phyloP scores from a whole-genome alignment of 2,113 vertebrate genomes.

The Eudorcas thomsonii region DNA sequence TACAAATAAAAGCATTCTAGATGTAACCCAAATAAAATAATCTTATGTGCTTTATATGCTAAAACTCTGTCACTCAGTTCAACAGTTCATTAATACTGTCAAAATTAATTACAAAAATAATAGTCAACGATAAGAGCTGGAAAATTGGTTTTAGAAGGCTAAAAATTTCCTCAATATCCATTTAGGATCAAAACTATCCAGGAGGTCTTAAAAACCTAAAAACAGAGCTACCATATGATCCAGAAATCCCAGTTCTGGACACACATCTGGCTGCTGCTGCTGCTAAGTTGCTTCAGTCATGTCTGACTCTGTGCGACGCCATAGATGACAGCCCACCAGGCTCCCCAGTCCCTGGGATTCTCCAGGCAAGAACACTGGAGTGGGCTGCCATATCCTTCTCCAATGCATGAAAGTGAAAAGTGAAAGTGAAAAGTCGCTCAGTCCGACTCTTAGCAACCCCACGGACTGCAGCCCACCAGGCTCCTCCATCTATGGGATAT shows the following conservation, averaged over 20 bases:
- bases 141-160: background rate
- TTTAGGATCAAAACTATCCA: background rate
- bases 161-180: background rate
- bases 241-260: background rate
- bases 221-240: background rate
- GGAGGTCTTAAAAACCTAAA: background rate
- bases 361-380: no score
- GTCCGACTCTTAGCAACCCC: no score
- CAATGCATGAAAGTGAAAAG: no score
- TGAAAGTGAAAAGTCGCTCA: no score
- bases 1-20: constrained; percentile 51
- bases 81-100: constrained; percentile 8
- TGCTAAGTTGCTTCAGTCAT: no score
- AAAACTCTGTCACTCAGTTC: background rate
- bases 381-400: no score
- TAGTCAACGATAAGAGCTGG: background rate
- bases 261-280: background rate
- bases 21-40: background rate
- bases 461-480: no score
- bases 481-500: no score
- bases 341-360: no score
- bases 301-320: no score
- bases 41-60: background rate
- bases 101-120: constrained; percentile 36
- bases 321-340: no score